Evolutionary conservation across 2,113 vertebrate genomes (phyloP).

Genomic region (Picathartes gymnocephalus): DNA sequence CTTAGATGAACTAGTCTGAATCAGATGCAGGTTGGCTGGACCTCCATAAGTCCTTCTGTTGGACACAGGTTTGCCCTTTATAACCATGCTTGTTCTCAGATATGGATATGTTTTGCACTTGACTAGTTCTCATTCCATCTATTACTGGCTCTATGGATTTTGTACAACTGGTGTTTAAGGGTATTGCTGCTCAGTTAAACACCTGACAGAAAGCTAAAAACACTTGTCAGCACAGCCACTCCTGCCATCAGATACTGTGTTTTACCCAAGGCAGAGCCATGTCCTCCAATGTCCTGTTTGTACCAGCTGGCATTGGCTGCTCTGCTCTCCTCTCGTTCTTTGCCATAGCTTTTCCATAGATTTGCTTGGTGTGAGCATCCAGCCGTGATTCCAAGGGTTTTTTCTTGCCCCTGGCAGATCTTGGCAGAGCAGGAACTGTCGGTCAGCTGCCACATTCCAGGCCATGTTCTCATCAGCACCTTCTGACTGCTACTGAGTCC

Average conservation of each 20-base stretch:
- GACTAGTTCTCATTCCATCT: not conserved
- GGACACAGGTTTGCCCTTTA: not conserved
- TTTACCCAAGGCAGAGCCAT: not conserved
- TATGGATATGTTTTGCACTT: not conserved
- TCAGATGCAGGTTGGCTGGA: not conserved
- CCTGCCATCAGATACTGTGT: not conserved
- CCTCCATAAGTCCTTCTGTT: not conserved
- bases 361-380: not conserved
- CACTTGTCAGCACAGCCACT: not conserved
- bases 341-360: not conserved
- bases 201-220: not conserved
- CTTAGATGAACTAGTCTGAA: fast-evolving
- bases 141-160: not conserved
- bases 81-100: not conserved
- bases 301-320: fast-evolving
- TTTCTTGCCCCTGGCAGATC: not conserved
- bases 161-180: no score
- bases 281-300: not conserved
- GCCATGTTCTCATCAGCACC: not conserved
- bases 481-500: not conserved
- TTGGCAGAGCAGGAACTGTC: not conserved
- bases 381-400: not conserved
- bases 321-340: not conserved
- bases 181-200: not conserved
- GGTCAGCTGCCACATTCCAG: not conserved